Evolutionary conservation across 2,113 vertebrate genomes (phyloP), one percentile per base, ranked within the genome.

Genomic region (Hoplias malabaricus): DNA sequence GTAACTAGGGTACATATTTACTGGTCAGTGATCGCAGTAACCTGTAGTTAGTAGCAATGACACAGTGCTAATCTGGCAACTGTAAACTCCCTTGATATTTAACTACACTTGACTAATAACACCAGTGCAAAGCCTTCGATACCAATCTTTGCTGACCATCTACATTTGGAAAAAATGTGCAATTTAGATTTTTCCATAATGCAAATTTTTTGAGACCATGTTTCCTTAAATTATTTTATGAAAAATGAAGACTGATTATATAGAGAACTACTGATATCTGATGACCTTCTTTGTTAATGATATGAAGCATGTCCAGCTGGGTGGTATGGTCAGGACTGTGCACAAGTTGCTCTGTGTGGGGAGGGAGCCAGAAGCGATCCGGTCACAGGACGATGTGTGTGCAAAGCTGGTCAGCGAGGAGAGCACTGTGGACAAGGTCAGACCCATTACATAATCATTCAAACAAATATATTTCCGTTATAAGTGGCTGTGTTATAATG

Each of bases 251-350:
- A 19, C 25, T 34, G 0, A n/a, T 13, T 38, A 50, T 43, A 29
- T 21, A 42, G 19, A 16, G 57, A 62, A 21, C 31, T 36, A 19
- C 63, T 57, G 34, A 53, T 23, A 9, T 63, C 16, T 21, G 19
- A 63, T 36, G 1, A 9, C 12, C 9, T 3, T 5, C 53, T 48
- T 13, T 12, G 36, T 77, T 67, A 8, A 1, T 1, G 48, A 16
- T 61, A 6, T 79, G 31, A 90, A 99, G 97, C 86, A 0, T 99
- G 97, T 78, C 95, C 95, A 0, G 33, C 82, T 0, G 94, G 95
- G 0, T 90, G 68, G n/a, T 95, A 92, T 0, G 95, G 97, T 0
- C 69, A 79, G 3, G 84, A 91, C 87, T 98, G 97, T 3, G 83
- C 83, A 0, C 85, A 1, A 5, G 77, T 88, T 48, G 93, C 93